Conservation (phyloP, 37 sponge, comb jelly and placozoan genomes). For the Eunapius fragilis region DNA sequence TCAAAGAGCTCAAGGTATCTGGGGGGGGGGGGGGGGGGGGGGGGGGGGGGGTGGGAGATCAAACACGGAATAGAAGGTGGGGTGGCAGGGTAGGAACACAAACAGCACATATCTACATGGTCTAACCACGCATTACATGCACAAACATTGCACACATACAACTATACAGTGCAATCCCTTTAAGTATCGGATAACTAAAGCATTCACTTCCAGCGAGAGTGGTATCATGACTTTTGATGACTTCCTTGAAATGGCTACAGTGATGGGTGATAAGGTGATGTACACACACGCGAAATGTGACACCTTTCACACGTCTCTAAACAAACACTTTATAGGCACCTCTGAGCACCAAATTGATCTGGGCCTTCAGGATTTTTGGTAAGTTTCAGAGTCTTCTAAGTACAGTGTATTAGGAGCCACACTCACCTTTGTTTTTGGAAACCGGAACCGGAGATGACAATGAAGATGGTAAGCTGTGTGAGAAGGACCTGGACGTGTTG, state of each 20-base stretch:
- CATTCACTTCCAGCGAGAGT: slow-evolving; percentile 23
- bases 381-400: background rate
- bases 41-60: background rate
- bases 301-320: background rate
- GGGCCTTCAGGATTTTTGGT: slow-evolving; percentile 43
- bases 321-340: slow-evolving; percentile 13
- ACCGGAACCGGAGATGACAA: slow-evolving; percentile 18
- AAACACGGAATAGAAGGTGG: slow-evolving; percentile 13
- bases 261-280: slow-evolving; percentile 35
- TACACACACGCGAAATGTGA: slow-evolving; percentile 18
- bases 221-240: slow-evolving; percentile 45
- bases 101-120: slow-evolving; percentile 14
- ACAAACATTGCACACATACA: slow-evolving; percentile 3
- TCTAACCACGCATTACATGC: background rate
- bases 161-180: slow-evolving; percentile 31
- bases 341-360: slow-evolving; percentile 6
- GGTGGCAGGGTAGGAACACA: background rate
- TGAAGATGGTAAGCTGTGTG: slow-evolving; percentile 35
- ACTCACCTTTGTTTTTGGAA: background rate
- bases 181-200: slow-evolving; percentile 27
- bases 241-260: slow-evolving; percentile 26
- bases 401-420: background rate
- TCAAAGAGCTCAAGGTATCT: slow-evolving; percentile 8
- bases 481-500: background rate
- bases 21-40: background rate